Conservation (phyloP, 2,888 invertebrate species). For the Troides helena region DNA sequence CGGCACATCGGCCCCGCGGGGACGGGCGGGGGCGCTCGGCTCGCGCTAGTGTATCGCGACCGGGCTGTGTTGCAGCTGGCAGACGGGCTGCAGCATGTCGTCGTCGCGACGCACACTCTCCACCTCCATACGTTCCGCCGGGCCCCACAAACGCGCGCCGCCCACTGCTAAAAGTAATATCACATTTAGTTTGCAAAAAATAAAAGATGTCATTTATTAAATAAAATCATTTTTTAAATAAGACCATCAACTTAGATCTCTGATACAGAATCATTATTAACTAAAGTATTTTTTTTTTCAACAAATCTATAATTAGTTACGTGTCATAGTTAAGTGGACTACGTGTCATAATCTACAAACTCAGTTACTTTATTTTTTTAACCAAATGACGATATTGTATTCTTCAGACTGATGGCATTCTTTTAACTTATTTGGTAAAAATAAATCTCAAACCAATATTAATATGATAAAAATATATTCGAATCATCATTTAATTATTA, state of each 20-base stretch:
- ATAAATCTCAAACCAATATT: neutral
- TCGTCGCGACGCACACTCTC: constrained; percentile 68
- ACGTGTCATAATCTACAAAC: constrained; percentile 8
- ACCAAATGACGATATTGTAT: constrained; percentile 18
- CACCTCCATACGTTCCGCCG: constrained; percentile 88
- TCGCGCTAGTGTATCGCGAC: constrained; percentile 89
- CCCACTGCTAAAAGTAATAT: constrained; percentile 45
- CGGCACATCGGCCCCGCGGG: constrained; percentile 14
- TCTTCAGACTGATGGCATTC: neutral
- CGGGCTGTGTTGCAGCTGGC: constrained; percentile 92
- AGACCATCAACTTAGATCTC: neutral
- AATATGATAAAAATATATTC: neutral
- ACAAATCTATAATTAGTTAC: neutral
- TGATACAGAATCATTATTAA: neutral
- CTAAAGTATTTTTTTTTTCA: neutral
- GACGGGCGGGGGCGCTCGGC: constrained; percentile 28
- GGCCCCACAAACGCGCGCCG: constrained; percentile 57
- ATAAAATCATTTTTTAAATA: constrained; percentile 5
- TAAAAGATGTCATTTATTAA: neutral
- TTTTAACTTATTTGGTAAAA: neutral
- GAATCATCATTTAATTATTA: constrained; percentile 20
- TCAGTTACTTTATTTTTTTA: neutral
- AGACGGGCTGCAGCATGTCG: constrained; percentile 89
- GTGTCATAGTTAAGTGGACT: neutral
- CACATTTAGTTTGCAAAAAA: neutral